Base-by-base conservation (phyloP, 2,888 invertebrate genomes). In the Yponomeuta evonymella region DNA sequence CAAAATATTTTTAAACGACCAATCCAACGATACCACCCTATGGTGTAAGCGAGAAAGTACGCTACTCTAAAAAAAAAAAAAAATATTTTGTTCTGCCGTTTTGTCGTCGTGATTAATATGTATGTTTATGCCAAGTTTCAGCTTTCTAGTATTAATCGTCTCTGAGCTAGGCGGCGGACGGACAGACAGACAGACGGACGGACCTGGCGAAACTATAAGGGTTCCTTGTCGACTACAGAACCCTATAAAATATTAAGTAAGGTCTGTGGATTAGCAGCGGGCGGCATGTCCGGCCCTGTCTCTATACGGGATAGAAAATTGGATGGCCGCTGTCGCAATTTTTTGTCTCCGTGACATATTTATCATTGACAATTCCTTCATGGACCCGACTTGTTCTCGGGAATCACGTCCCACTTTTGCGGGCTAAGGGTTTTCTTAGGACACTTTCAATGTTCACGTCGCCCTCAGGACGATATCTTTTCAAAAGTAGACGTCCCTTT, bases 241-340 rank as follows among this genome's bases (percentile, higher is more conserved):
- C 23, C 23, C 23, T 23, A 23, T 23, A 78, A 58, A 81, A 81
- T 79, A 81, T 81, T 80, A 80, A 79, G 80, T 79, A 79, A 76
- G 79, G 79, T 78, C 75, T 73, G 15, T 74, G 79, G 79, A 80
- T 80, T 80, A 80, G 72, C 67, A 67, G 68, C 66, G 73, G 73
- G 72, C 9, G 48, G 67, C 64, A 8, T 64, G 67, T 33, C 67
- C 67, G 15, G 15, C 33, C 67, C 29, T 6, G 67, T 2, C 36
- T 67, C 65, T 30, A 65, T 68, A 68, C 51, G 68, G 68, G 68
- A 68, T 48, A 68, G 36, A 68, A 68, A 68, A 68, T 68, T 68
- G 68, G 68, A 68, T 68, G 48, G 51, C 68, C 51, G 48, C 51
- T 10, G 29, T n/a, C 67, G 29, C 30, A 48, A 58, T 68, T 51